A percentile compares a stretch with the other conserved stretches of the same genome.
phyloP scores from a whole-genome alignment of 1,140 invertebrate genomes.

The Acarapis woodi region DNA sequence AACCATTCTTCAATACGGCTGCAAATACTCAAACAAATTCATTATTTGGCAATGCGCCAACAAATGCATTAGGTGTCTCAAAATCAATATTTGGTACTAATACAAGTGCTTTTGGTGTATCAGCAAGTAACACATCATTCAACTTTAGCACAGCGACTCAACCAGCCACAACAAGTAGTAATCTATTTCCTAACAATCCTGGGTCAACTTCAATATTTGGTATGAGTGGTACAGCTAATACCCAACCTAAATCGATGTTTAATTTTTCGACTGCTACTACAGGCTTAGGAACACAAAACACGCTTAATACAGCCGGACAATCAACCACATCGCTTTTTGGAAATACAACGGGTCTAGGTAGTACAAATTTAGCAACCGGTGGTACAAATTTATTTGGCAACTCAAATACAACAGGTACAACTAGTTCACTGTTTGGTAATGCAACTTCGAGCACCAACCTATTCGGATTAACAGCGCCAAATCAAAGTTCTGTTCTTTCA shows the following conservation, averaged over 20 bases:
- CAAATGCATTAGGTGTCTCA: background rate
- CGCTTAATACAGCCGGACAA: no score
- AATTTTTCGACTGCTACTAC: background rate
- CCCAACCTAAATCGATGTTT: background rate
- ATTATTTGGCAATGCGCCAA: background rate
- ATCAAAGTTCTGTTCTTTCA: background rate
- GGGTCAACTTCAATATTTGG: no score
- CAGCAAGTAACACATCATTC: background rate
- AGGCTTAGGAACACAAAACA: background rate
- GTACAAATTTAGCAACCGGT: background rate
- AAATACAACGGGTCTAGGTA: background rate
- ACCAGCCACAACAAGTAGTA: background rate
- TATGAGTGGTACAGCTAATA: background rate
- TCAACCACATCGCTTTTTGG: background rate
- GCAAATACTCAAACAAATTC: constrained; percentile 1
- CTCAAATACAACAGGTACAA: background rate
- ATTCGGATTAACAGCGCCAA: background rate
- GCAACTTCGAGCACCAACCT: background rate
- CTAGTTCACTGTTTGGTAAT: background rate
- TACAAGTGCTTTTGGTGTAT: background rate
- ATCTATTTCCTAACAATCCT: background rate
- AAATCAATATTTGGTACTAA: background rate
- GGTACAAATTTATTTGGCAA: constrained; percentile 1
- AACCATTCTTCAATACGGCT: background rate
- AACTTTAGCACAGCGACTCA: background rate